These are phyloP conservation scores for Echinops telfairi DNA, from an alignment of 2,113 vertebrate genomes.

Conservation along the genomic window DNA sequence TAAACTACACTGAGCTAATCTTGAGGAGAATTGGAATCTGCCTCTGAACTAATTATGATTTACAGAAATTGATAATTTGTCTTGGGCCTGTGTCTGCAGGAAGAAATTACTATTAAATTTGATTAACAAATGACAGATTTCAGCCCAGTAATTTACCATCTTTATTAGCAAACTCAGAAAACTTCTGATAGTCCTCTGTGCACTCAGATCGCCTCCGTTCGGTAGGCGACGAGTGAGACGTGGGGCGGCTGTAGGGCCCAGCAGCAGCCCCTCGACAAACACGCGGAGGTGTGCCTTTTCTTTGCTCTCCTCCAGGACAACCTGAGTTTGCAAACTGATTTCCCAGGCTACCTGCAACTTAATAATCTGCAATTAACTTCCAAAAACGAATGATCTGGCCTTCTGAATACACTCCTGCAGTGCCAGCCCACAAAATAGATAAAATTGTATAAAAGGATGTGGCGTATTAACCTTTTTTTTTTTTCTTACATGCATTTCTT, in stretches of 20 bases:
- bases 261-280: constrained; percentile 17
- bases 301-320: constrained; percentile 35
- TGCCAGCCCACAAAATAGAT: constrained; percentile 38
- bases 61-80: constrained; percentile 83
- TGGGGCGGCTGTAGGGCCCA: background rate
- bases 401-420: constrained; percentile 47
- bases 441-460: constrained; percentile 4
- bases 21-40: constrained; percentile 73
- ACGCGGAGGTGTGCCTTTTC: constrained; percentile 45
- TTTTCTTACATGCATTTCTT: constrained; percentile 10
- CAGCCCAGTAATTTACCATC: constrained; percentile 81
- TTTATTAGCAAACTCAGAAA: constrained; percentile 84
- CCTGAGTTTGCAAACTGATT: constrained; percentile 64
- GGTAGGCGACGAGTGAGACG: background rate
- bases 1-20: constrained; percentile 68
- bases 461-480: constrained; percentile 53
- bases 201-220: constrained; percentile 53
- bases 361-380: constrained; percentile 68
- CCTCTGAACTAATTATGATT: constrained; percentile 74
- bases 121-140: constrained; percentile 86
- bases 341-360: constrained; percentile 65
- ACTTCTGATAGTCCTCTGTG: constrained; percentile 72
- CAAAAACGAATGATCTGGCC: constrained; percentile 64
- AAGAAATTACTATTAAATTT: constrained; percentile 83
- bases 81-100: constrained; percentile 79